These are phyloP conservation scores for Schizopygopsis pylzovi DNA, from an alignment of 2,797 vertebrate genomes.

Conservation along the genomic window DNA sequence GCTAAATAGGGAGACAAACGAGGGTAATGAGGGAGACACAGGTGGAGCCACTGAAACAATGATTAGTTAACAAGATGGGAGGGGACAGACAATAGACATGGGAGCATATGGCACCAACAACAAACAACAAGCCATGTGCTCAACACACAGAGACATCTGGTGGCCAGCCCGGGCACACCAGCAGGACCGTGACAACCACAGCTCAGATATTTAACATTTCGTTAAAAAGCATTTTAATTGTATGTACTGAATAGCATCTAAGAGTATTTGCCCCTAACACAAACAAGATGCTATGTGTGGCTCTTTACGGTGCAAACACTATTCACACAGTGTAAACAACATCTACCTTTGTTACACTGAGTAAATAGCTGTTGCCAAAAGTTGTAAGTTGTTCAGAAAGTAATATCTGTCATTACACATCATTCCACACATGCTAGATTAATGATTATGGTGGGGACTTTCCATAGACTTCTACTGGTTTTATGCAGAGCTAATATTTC, in stretches of 20 bases:
- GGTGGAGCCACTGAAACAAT: no score
- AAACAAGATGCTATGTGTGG: neutral
- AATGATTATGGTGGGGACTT: neutral
- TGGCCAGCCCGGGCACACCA: no score
- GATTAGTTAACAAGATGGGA: no score
- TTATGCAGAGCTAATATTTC: neutral
- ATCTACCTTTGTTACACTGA: neutral
- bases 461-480: neutral
- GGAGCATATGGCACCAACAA: no score
- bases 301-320: neutral
- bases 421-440: neutral
- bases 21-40: no score
- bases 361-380: neutral
- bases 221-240: neutral
- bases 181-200: neutral
- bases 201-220: neutral
- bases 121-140: no score
- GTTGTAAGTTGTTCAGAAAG: constrained; percentile 3
- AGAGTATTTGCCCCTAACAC: neutral
- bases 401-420: neutral
- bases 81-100: no score
- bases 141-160: no score
- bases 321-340: neutral
- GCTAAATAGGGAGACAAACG: no score
- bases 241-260: neutral